Evolutionary conservation across 2,888 invertebrate genomes (phyloP), one percentile per base, ranked within the genome.

Genomic region (Leptogaster cylindrica): DNA sequence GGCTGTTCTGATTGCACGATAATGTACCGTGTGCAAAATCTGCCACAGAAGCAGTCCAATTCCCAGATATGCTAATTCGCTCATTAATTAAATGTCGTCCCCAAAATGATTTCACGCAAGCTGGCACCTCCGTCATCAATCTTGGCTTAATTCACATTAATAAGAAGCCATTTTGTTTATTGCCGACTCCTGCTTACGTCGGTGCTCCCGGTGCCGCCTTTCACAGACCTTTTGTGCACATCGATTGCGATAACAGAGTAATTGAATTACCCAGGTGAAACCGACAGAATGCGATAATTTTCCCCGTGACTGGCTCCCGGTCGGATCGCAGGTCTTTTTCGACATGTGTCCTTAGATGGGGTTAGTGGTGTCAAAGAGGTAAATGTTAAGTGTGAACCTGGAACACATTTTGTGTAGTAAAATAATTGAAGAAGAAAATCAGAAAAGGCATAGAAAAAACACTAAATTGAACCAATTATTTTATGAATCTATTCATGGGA

Each of bases 211-310:
- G 27, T 7, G 23, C 6, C 28, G 8, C 36, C 64, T 14, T 20
- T 10, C 4, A n/a, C 51, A 20, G 46, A 46, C 16, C 16, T 5
- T 46, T 48, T 41, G 12, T 6, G 4, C 44, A 16, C 44, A 41
- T 44, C 23, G 14, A 61, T 28, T 61, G 61, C 44, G 61, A 51
- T 65, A 65, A 65, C 51, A 52, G 52, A 65, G 65, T 51, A 41
- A 65, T 65, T 51, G 65, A 65, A 65, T 65, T 51, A 65, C 48
- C 51, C 65, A 65, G 65, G 51, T 65, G 65, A 51, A 65, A 65
- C 65, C 65, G 39, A 65, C 51, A 52, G 65, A 51, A 51, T 39
- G 51, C 65, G 50, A 36, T 65, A 50, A 65, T 65, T 65, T 65
- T 65, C 65, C 51, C 31, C 20, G 12, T 51, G 65, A 52, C 51